Percentiles rank a stretch among this genome's conserved stretches.
Conservation (phyloP, 1,140 invertebrate species). For the Drosophila tani region DNA sequence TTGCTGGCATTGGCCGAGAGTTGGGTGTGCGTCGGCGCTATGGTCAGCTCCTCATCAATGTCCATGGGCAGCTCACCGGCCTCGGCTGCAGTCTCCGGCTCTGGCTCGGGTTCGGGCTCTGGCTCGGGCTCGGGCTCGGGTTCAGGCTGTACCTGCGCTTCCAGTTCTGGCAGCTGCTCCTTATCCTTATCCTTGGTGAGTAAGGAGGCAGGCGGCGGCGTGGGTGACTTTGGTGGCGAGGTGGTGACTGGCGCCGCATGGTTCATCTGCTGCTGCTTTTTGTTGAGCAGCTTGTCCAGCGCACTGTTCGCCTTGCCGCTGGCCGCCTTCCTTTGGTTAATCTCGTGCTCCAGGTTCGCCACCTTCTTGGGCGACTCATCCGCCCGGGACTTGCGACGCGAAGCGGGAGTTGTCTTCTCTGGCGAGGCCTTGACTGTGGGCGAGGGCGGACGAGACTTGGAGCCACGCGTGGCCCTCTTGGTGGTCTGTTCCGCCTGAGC, state of each 20-base stretch:
- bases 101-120: constrained; percentile 2
- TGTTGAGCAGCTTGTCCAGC: constrained; percentile 75
- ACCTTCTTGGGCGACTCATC: constrained; percentile 68
- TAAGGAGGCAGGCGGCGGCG: background rate
- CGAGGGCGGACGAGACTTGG: constrained; percentile 69
- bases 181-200: background rate
- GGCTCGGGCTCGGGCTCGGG: constrained; percentile 1
- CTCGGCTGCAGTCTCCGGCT: constrained; percentile 37
- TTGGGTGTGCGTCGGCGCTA: constrained; percentile 75
- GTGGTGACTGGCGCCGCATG: constrained; percentile 26
- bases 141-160: constrained; percentile 8
- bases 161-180: background rate
- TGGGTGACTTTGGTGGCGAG: constrained; percentile 10
- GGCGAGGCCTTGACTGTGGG: constrained; percentile 40
- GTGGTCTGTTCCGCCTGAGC: constrained; percentile 18
- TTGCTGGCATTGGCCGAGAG: constrained; percentile 64
- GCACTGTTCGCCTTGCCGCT: constrained; percentile 61
- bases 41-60: constrained; percentile 79
- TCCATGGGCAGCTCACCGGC: constrained; percentile 79
- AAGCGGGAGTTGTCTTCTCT: constrained; percentile 30
- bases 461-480: constrained; percentile 71
- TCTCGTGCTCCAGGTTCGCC: constrained; percentile 72
- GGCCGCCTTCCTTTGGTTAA: constrained; percentile 73
- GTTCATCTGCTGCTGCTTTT: constrained; percentile 74
- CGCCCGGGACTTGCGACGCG: constrained; percentile 56